Evolutionary conservation across 2,888 invertebrate genomes (phyloP).

Genomic region (Synanthedon tipuliformis): DNA sequence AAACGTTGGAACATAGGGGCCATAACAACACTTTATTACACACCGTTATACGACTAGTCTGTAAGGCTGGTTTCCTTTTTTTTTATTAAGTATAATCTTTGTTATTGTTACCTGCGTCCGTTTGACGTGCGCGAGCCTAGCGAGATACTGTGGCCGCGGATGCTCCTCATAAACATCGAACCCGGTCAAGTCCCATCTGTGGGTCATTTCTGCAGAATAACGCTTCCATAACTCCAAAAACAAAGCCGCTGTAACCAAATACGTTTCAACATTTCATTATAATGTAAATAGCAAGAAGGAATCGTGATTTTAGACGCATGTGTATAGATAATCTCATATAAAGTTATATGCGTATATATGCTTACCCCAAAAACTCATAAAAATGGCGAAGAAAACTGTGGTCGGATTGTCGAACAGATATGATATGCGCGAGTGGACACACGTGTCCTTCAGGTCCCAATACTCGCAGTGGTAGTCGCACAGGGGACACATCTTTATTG

Average conservation of each 20-base stretch:
- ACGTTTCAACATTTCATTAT: background rate
- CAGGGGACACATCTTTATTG: constrained; percentile 88
- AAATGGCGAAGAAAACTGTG: constrained; percentile 94
- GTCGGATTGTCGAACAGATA: constrained; percentile 95
- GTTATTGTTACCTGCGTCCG: constrained; percentile 72
- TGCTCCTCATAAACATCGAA: constrained; percentile 94
- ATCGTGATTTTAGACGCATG: no score
- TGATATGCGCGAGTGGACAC: constrained; percentile 85
- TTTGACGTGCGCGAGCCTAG: constrained; percentile 81
- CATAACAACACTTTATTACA: no score
- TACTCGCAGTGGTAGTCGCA: constrained; percentile 90
- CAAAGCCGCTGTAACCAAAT: constrained; percentile 73
- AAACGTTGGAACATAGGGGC: no score
- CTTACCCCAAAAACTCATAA: constrained; percentile 84
- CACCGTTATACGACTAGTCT: no score
- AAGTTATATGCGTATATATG: no score
- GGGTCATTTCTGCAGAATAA: constrained; percentile 94
- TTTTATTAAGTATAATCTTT: constrained; percentile 60
- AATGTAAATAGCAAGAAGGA: background rate
- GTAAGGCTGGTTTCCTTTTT: no score
- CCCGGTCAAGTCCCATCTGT: constrained; percentile 95
- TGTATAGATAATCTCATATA: no score
- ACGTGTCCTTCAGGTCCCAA: constrained; percentile 87
- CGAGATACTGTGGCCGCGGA: constrained; percentile 91
- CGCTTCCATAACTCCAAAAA: constrained; percentile 97